Percentiles rank a stretch among this genome's conserved stretches.
Evolutionary conservation across 2,888 invertebrate genomes (phyloP).

Genomic region (Acrobasis repandana): DNA sequence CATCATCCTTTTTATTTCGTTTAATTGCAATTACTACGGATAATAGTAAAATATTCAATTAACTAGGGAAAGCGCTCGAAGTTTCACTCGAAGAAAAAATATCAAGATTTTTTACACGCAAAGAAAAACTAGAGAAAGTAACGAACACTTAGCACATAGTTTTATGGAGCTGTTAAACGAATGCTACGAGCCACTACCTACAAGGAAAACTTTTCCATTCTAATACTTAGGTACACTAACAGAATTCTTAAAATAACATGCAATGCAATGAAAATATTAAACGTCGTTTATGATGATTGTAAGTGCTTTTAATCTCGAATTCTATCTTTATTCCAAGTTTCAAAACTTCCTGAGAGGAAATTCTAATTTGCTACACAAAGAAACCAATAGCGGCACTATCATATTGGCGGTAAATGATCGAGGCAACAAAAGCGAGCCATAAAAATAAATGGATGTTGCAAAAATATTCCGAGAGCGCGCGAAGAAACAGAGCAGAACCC

Average conservation of each 20-base stretch:
- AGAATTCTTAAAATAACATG: constrained; percentile 6
- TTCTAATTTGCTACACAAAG: constrained; percentile 18
- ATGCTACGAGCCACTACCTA: neutral
- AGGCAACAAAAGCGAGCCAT: constrained; percentile 64
- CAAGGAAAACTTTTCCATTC: neutral
- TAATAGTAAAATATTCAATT: constrained; percentile 71
- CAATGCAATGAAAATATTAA: neutral
- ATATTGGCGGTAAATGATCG: constrained; percentile 37
- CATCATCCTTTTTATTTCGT: constrained; percentile 51
- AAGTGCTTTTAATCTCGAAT: neutral
- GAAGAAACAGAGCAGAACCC: constrained; percentile 74
- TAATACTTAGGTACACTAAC: neutral
- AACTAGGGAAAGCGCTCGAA: constrained; percentile 73
- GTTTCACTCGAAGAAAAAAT: constrained; percentile 71
- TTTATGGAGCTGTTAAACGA: constrained; percentile 17
- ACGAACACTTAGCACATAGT: constrained; percentile 27
- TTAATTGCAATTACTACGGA: constrained; percentile 69
- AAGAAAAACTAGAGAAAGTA: constrained; percentile 72
- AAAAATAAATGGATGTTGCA: constrained; percentile 72
- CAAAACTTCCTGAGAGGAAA: constrained; percentile 24
- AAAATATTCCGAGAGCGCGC: constrained; percentile 68
- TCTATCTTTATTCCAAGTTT: constrained; percentile 3
- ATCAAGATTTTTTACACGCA: constrained; percentile 81
- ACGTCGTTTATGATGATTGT: neutral
- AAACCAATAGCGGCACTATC: constrained; percentile 35